Percentiles rank a stretch among this genome's conserved stretches.
Conservation (phyloP, 1,140 invertebrate genomes). For the Drosophila athabasca region DNA sequence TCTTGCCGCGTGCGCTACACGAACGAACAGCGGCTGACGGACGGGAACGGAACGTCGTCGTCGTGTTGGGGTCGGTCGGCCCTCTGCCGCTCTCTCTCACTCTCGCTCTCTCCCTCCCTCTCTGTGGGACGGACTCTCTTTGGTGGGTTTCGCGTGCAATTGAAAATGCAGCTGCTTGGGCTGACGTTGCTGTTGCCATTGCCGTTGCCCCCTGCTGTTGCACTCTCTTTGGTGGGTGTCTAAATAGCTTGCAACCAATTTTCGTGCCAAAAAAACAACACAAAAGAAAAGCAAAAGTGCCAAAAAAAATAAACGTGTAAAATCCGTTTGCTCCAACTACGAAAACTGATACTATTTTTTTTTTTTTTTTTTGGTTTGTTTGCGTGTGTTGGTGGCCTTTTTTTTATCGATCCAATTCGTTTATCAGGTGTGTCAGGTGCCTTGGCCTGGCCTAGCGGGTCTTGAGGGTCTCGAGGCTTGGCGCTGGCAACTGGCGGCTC, state of each 20-base stretch:
- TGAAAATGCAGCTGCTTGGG: conserved; percentile 52
- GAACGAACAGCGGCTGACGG: conserved; percentile 49
- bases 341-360: conserved; percentile 9
- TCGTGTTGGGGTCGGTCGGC: conserved; percentile 50
- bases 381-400: conserved; percentile 28
- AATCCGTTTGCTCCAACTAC: conserved; percentile 15
- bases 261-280: conserved; percentile 12
- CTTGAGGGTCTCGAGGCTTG: no score
- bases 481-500: conserved; percentile 18
- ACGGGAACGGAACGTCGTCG: conserved; percentile 49
- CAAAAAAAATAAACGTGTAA: conserved; percentile 4
- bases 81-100: conserved; percentile 40
- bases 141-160: conserved; percentile 36
- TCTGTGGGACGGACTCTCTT: conserved; percentile 24
- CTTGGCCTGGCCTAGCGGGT: neutral
- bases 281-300: conserved; percentile 31
- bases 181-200: conserved; percentile 26
- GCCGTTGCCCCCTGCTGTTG: conserved; percentile 21
- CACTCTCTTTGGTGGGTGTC: conserved; percentile 42
- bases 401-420: conserved; percentile 38
- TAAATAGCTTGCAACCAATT: conserved; percentile 46
- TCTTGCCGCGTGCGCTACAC: conserved; percentile 78
- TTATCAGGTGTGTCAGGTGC: conserved; percentile 53
- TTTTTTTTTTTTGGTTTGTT: neutral
- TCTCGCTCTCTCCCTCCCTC: conserved; percentile 28